Evolutionary conservation across 2,888 invertebrate genomes (phyloP).

Genomic region (Volucella inanis): DNA sequence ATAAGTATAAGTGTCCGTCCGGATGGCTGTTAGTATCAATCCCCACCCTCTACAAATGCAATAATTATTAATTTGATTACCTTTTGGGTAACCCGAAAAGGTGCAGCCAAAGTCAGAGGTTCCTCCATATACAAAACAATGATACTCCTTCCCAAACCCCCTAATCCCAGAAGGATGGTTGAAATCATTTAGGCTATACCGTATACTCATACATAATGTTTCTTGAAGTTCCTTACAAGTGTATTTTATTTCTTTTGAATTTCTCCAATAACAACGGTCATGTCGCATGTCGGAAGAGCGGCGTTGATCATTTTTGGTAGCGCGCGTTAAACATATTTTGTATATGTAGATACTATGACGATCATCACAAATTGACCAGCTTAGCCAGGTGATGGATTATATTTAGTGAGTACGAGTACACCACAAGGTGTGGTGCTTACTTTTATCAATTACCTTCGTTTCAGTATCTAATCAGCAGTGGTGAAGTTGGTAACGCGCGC

Average conservation of each 20-base stretch:
- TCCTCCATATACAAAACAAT: conserved; percentile 23
- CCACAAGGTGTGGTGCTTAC: conserved; percentile 82
- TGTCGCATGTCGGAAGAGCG: conserved; percentile 63
- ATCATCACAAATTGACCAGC: conserved; percentile 52
- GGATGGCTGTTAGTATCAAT: conserved; percentile 55
- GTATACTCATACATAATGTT: neutral
- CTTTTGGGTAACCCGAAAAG: conserved; percentile 65
- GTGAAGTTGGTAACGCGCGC: conserved; percentile 78
- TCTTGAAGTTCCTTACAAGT: conserved; percentile 47
- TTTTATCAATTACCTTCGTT: conserved; percentile 78
- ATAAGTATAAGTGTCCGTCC: conserved; percentile 65
- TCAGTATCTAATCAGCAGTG: conserved; percentile 83
- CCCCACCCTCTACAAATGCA: conserved; percentile 66
- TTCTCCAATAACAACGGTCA: conserved; percentile 39
- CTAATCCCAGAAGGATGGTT: no score
- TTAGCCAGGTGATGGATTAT: conserved; percentile 61
- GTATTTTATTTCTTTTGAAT: conserved; percentile 24
- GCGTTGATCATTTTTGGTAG: conserved; percentile 70
- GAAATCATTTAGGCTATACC: no score
- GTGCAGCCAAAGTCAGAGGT: conserved; percentile 70
- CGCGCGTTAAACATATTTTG: conserved; percentile 15
- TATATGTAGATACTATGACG: neutral
- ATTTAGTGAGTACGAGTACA: conserved; percentile 17
- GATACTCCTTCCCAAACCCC: no score
- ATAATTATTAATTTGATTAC: conserved; percentile 73